A percentile compares a stretch with the other conserved stretches of the same genome.
phyloP scores from a whole-genome alignment of 2,797 vertebrate genomes.

The Diglossa cyanea region DNA sequence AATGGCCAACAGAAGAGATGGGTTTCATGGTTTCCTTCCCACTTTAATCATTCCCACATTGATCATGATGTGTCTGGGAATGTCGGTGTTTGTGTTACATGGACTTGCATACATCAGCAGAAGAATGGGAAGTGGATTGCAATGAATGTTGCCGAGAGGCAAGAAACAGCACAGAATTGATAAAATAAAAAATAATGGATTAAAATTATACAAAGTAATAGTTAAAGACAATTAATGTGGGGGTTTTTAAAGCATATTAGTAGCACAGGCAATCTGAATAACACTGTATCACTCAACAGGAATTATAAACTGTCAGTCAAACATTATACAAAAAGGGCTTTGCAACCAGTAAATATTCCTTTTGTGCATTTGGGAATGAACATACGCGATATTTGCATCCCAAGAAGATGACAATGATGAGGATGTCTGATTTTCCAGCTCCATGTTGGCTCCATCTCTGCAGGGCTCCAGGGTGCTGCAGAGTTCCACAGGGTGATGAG shows the following conservation, averaged over 20 bases:
- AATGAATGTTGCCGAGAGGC: not conserved
- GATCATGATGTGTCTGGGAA: not conserved
- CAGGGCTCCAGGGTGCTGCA: not conserved
- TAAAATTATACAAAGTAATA: not conserved
- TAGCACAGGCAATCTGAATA: not conserved
- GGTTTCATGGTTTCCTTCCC: not conserved
- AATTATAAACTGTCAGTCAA: not conserved
- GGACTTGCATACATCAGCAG: rapidly evolving
- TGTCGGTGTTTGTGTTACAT: not conserved
- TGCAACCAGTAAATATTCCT: not conserved
- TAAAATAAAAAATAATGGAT: not conserved
- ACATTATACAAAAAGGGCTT: not conserved
- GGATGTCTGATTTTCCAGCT: not conserved
- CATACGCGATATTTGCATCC: not conserved
- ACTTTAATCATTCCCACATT: not conserved
- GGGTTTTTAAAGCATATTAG: not conserved
- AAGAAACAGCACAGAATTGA: not conserved
- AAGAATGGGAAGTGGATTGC: not conserved
- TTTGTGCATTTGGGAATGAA: not conserved
- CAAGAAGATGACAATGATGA: not conserved
- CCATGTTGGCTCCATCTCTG: rapidly evolving
- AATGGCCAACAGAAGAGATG: not conserved
- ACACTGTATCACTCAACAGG: not conserved
- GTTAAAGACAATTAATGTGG: not conserved
- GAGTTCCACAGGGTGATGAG: not conserved